These are phyloP conservation scores for Amazonetta brasiliensis DNA, from an alignment of 2,797 vertebrate genomes.

Conservation along the genomic window DNA sequence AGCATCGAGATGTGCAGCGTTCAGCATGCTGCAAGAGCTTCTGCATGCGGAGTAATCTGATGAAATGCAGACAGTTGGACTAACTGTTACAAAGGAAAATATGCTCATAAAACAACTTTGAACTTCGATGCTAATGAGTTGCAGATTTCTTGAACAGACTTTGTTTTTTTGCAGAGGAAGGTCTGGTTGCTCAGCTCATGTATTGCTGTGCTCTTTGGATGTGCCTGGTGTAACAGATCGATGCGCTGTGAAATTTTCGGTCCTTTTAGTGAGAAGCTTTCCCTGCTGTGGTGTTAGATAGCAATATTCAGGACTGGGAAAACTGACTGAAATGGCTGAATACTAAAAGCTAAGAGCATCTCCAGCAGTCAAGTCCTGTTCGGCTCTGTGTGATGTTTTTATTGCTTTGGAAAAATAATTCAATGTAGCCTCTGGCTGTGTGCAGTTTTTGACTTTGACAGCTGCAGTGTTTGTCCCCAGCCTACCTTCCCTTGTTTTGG, in stretches of 20 bases:
- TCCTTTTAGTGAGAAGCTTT: background rate
- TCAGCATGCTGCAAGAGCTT: background rate
- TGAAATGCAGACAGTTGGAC: background rate
- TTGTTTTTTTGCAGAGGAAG: background rate
- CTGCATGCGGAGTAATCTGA: background rate
- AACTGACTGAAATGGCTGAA: background rate
- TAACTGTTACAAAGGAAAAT: background rate
- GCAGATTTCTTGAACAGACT: background rate
- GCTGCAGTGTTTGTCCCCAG: background rate
- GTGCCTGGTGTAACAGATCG: background rate
- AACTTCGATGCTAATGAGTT: slow-evolving; percentile 15
- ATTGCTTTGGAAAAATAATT: background rate
- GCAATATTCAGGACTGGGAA: background rate
- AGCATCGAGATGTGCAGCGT: background rate
- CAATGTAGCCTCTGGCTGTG: background rate
- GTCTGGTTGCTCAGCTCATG: background rate
- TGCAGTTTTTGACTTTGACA: background rate
- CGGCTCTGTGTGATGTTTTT: background rate
- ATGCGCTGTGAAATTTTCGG: background rate
- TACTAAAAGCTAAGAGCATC: background rate
- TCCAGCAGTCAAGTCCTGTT: background rate
- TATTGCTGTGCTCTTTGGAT: background rate
- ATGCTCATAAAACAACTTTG: background rate
- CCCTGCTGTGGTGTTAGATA: background rate
- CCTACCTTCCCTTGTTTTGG: background rate